Base-by-base conservation (phyloP, 2,888 invertebrate genomes). In the Euzophera pinguis region DNA sequence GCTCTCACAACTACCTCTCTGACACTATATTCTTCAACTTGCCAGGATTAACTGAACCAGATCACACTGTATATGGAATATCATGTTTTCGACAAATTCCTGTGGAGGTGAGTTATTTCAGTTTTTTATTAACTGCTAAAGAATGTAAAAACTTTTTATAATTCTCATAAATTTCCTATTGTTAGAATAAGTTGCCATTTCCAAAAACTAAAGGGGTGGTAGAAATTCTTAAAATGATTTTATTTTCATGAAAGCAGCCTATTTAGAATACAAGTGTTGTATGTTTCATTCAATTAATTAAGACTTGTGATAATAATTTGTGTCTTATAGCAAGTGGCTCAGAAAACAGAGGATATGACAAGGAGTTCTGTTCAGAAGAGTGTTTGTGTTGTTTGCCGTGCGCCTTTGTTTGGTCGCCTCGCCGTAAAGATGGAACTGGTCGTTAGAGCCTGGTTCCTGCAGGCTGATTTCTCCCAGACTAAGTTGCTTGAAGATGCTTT, bases 11-110 rank as follows among this genome's bases (percentile, higher is more conserved):
- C 88, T 98, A 94, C 75, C 93, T 96, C 52, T 95, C 97, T 71
- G 99, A 99, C 74, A 97, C 98, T 0, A 97, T 99, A 60, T 99
- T 95, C 87, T 99, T 99, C 81, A 97, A 98, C 81, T 91, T 99
- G 56, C 99, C 99, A 34, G 96, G 98, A 65, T 90, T 97, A 42
- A 93, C 93, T 47, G 94, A 97, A 74, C 95, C 97, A 4, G 93
- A 94, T 53, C 93, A 94, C 65, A 97, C 97, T 48, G 94, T 99
- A 9, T 99, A 95, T 91, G 99, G 99, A 27, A 95, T 99, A 55
- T 99, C 99, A 14, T 99, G 99, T 89, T 99, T 98, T 81, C 92
- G 98, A 58, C 99, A 99, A 91, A 99, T 99, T 69, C 96, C 98
- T 63, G 95, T 98, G 0, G 97, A 97, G 92, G 97, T 97, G 65